phyloP scores from a whole-genome alignment of 1,140 invertebrate species.

The Brachionus paranguensis region DNA sequence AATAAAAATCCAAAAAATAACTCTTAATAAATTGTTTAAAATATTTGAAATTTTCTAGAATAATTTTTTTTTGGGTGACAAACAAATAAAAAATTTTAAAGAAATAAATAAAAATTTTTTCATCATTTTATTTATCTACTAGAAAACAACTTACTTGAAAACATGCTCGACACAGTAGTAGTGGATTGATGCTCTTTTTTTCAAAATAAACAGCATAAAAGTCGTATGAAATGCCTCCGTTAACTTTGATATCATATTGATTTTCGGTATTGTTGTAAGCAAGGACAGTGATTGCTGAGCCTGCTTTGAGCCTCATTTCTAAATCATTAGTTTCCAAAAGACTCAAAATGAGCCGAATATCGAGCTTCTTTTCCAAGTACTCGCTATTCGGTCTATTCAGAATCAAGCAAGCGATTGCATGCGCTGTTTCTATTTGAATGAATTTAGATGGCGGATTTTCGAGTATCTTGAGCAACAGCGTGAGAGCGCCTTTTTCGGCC shows the following conservation, averaged over 20 bases:
- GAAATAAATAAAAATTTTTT: no score
- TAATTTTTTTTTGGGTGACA: no score
- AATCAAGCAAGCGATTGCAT: constrained; percentile 21
- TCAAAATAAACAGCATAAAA: constrained; percentile 51
- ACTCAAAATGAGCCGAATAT: neutral
- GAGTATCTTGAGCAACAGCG: neutral
- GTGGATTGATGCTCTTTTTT: constrained; percentile 44
- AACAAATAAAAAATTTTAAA: no score
- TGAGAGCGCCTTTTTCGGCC: neutral
- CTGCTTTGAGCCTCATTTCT: constrained; percentile 46
- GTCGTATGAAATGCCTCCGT: constrained; percentile 50
- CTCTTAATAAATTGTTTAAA: no score
- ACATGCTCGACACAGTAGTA: constrained; percentile 49
- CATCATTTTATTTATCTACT: no score
- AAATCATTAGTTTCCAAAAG: constrained; percentile 32
- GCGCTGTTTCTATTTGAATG: constrained; percentile 30
- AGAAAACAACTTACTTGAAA: constrained; percentile 48
- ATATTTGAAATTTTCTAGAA: no score
- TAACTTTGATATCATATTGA: constrained; percentile 52
- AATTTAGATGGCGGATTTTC: neutral
- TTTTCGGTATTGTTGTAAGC: constrained; percentile 55
- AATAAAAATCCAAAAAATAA: no score
- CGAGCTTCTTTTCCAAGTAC: neutral
- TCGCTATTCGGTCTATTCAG: constrained; percentile 8
- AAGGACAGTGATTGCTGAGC: constrained; percentile 53